Conservation (phyloP, 2,113 vertebrate species). For the Clarias magur region DNA sequence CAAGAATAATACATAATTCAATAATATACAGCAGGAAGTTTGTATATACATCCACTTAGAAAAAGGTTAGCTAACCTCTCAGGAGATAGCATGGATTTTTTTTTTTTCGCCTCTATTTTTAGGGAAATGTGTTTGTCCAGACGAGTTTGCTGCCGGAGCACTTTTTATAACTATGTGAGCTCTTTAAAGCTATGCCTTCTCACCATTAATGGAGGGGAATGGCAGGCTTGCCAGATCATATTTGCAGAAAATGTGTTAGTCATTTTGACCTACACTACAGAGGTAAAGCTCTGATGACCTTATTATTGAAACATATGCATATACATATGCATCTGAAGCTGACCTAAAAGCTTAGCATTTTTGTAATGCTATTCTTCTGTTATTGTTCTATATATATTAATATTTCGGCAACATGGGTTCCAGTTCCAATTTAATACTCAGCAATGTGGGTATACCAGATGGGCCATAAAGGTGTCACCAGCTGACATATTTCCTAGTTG, state of each 20-base stretch:
- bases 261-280: conserved; percentile 13
- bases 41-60: neutral
- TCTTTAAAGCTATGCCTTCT: conserved; percentile 1
- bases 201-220: conserved; percentile 1
- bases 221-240: conserved; percentile 9
- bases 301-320: neutral
- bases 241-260: conserved; percentile 12
- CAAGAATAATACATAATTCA: neutral
- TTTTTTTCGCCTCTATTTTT: conserved; percentile 3
- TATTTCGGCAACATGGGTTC: neutral
- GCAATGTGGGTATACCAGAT: neutral
- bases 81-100: conserved; percentile 6
- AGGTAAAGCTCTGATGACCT: neutral
- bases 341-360: neutral
- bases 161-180: neutral
- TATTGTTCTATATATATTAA: neutral
- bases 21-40: neutral
- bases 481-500: neutral
- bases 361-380: neutral
- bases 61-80: neutral
- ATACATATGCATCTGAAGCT: neutral
- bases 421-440: neutral
- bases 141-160: neutral
- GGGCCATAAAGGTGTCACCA: neutral
- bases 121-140: neutral